These are phyloP conservation scores for Amphiura filiformis DNA, from an alignment of 35 echinoderm and acorn worm genomes.

Conservation along the genomic window DNA sequence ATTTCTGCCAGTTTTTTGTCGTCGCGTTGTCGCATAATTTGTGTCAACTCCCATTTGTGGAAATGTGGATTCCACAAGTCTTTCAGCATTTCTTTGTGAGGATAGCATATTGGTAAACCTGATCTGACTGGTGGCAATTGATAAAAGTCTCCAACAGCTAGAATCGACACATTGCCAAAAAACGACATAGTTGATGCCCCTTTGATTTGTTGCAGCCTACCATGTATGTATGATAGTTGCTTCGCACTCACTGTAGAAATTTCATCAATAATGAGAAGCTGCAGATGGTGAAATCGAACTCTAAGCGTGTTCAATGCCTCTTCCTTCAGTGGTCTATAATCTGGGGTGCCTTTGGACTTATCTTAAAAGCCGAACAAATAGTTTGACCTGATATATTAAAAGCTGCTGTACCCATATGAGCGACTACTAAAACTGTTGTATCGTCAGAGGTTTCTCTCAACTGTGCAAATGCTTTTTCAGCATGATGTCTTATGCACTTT, in stretches of 20 bases:
- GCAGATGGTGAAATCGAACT: constrained; percentile 2
- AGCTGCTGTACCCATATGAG: constrained; percentile 38
- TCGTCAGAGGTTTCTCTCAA: neutral
- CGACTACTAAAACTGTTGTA: constrained; percentile 31
- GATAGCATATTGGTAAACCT: neutral
- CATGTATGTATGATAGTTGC: constrained; percentile 40
- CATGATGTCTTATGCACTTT: neutral
- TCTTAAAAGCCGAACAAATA: constrained; percentile 39
- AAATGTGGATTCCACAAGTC: constrained; percentile 56
- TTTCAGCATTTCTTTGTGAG: neutral
- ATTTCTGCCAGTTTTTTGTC: constrained; percentile 60
- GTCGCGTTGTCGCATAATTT: constrained; percentile 89
- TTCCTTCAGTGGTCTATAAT: constrained; percentile 17
- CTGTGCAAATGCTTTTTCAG: neutral
- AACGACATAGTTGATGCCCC: neutral
- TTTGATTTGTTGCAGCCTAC: constrained; percentile 51
- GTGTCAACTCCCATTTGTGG: constrained; percentile 20
- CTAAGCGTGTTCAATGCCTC: constrained; percentile 22
- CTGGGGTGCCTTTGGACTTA: constrained; percentile 29
- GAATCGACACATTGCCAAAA: constrained; percentile 52
- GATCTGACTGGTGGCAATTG: constrained; percentile 45
- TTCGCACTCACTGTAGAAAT: constrained; percentile 21
- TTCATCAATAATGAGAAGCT: neutral
- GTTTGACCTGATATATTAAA: constrained; percentile 34
- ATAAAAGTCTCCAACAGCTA: constrained; percentile 68